These are phyloP conservation scores for Ooceraea biroi DNA, from an alignment of 1,140 invertebrate species.

Conservation along the genomic window DNA sequence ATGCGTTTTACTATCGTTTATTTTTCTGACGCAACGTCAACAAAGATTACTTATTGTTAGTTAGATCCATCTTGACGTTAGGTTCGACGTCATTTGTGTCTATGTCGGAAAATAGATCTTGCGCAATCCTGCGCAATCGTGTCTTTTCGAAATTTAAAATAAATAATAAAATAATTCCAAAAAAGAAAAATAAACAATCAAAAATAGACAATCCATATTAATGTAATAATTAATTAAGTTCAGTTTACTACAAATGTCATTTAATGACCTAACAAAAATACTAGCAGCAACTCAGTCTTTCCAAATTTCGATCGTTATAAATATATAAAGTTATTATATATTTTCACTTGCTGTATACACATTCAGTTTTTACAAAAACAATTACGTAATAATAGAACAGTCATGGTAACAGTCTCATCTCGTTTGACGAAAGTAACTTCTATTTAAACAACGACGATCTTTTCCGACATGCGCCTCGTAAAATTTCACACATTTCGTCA, in stretches of 20 bases:
- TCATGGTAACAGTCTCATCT: slow-evolving; percentile 12
- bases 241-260: not conserved
- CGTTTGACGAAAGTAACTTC: slow-evolving; percentile 23
- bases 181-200: no score
- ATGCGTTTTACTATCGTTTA: slow-evolving; percentile 7
- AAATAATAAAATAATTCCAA: no score
- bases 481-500: slow-evolving; percentile 2
- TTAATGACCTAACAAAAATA: slow-evolving; percentile 5
- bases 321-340: slow-evolving; percentile 49
- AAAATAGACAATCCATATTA: not conserved
- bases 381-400: slow-evolving; percentile 26
- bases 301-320: slow-evolving; percentile 48
- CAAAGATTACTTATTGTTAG: slow-evolving; percentile 47
- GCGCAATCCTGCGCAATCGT: slow-evolving; percentile 26
- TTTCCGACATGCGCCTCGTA: slow-evolving; percentile 47
- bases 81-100: slow-evolving; percentile 44
- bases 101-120: slow-evolving; percentile 53
- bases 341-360: not conserved
- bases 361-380: slow-evolving; percentile 23
- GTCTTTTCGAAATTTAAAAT: not conserved
- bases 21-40: slow-evolving; percentile 41
- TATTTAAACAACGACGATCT: slow-evolving; percentile 23
- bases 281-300: slow-evolving; percentile 33
- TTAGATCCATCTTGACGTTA: slow-evolving; percentile 38
- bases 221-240: slow-evolving; percentile 1